These are phyloP conservation scores for Limnephilus marmoratus DNA, from an alignment of 2,888 invertebrate genomes.

Conservation along the genomic window DNA sequence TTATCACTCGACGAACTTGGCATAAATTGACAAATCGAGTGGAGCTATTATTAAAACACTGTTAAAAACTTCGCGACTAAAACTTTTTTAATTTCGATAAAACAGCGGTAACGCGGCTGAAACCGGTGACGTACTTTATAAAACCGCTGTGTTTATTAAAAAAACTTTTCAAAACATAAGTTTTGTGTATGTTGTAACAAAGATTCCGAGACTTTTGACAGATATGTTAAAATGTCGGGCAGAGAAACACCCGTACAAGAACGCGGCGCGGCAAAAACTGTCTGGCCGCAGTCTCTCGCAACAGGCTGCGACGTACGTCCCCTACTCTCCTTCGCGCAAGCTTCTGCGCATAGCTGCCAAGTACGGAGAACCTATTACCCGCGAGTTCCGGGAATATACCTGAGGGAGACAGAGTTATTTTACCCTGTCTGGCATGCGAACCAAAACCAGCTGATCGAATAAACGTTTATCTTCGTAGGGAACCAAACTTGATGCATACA, in stretches of 20 bases:
- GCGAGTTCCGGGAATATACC: constrained; percentile 28
- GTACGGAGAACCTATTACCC: not conserved
- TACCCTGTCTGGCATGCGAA: not conserved
- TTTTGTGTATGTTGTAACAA: not conserved
- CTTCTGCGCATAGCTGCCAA: constrained; percentile 4
- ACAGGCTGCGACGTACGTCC: constrained; percentile 19
- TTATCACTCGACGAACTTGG: constrained; percentile 35
- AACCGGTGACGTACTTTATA: constrained; percentile 10
- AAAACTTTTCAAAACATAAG: constrained; percentile 14
- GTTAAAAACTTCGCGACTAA: constrained; percentile 28
- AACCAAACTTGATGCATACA: not conserved
- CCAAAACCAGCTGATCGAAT: constrained; percentile 40
- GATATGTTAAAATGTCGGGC: constrained; percentile 9
- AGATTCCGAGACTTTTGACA: constrained; percentile 18
- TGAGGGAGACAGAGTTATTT: constrained; percentile 10
- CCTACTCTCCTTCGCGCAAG: constrained; percentile 1
- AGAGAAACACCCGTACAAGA: constrained; percentile 3
- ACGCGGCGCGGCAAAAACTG: constrained; percentile 50
- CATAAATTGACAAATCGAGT: constrained; percentile 38
- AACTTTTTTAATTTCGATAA: constrained; percentile 1
- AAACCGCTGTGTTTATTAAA: not conserved
- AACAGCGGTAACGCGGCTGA: not conserved
- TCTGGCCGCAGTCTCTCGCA: not conserved
- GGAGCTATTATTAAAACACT: constrained; percentile 24
- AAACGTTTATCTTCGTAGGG: constrained; percentile 6